phyloP scores from a whole-genome alignment of 2,113 vertebrate species.

The Nesogale talazaci region DNA sequence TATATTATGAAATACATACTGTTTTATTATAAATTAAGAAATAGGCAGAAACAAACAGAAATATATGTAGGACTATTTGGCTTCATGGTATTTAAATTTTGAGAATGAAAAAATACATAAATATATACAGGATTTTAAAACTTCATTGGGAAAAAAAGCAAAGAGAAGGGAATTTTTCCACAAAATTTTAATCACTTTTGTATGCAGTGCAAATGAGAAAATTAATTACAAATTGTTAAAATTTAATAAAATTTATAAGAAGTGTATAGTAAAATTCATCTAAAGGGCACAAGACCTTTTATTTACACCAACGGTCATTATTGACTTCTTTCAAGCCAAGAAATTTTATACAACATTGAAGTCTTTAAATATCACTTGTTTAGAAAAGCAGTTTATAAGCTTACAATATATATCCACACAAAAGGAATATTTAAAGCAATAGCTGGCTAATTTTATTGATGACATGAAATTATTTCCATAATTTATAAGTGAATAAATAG shows the following conservation, averaged over 20 bases:
- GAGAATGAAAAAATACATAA: background rate
- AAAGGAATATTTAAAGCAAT: background rate
- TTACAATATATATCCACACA: background rate
- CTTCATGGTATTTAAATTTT: background rate
- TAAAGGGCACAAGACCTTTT: background rate
- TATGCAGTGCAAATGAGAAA: background rate
- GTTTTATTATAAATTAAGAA: constrained; percentile 3
- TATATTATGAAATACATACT: background rate
- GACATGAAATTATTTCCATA: background rate
- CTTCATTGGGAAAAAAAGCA: background rate
- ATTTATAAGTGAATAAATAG: background rate
- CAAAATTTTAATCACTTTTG: no score
- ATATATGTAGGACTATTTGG: background rate
- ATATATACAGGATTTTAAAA: background rate
- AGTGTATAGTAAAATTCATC: background rate
- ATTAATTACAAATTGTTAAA: background rate
- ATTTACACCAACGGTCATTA: background rate
- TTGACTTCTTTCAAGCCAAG: background rate
- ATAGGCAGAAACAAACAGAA: background rate
- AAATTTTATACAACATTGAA: background rate
- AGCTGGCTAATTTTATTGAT: background rate
- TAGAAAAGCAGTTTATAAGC: background rate
- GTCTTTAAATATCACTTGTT: background rate
- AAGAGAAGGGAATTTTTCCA: background rate
- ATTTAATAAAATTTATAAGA: background rate